These are phyloP conservation scores for Aquatica leii DNA, from an alignment of 2,888 invertebrate species.

Conservation along the genomic window DNA sequence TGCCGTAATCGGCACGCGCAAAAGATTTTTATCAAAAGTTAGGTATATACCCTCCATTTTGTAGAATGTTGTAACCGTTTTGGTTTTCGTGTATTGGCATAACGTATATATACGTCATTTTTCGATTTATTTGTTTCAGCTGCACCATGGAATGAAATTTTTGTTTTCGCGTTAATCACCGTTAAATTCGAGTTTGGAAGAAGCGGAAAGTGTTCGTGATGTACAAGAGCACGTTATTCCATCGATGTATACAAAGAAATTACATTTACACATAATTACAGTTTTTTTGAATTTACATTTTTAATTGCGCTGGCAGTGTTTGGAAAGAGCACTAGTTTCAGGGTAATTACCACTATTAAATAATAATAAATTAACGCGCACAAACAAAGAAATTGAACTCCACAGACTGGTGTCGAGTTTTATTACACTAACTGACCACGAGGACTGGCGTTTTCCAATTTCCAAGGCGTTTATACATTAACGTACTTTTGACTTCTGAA, in stretches of 20 bases:
- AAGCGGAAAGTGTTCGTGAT: constrained; percentile 25
- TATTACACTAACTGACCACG: constrained; percentile 30
- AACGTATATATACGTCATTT: constrained; percentile 61
- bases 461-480: constrained; percentile 35
- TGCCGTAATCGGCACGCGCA: constrained; percentile 25
- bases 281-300: constrained; percentile 18
- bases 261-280: constrained; percentile 12
- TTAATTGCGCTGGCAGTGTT: constrained; percentile 9
- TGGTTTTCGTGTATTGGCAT: constrained; percentile 57
- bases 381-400: constrained; percentile 23
- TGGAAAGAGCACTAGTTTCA: not conserved
- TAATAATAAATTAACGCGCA: too few species aligned
- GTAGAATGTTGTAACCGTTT: constrained; percentile 56
- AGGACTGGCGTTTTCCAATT: constrained; percentile 30
- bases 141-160: constrained; percentile 25
- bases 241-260: not conserved
- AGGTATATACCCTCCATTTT: constrained; percentile 52
- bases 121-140: constrained; percentile 36
- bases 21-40: constrained; percentile 26
- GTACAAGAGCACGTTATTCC: too few species aligned
- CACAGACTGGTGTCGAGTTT: constrained; percentile 22
- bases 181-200: too few species aligned
- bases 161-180: not conserved
- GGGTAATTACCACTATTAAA: not conserved
- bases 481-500: constrained; percentile 27